Evolutionary conservation across 2,888 invertebrate species (phyloP).

Genomic region (Allacma fusca): DNA sequence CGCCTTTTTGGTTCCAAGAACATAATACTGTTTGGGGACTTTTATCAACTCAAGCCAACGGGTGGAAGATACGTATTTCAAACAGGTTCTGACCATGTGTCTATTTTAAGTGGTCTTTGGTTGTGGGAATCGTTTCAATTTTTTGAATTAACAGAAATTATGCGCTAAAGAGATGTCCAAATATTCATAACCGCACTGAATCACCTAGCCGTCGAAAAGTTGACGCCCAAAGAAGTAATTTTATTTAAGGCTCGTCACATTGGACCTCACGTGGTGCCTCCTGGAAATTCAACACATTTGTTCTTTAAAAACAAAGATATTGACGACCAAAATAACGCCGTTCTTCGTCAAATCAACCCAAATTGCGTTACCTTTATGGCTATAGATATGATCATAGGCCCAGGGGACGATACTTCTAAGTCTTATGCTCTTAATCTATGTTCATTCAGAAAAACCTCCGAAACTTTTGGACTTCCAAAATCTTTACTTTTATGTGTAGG

Average conservation of each 20-base stretch:
- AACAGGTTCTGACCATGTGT: background rate
- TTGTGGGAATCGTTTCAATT: conserved; percentile 44
- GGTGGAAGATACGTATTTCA: conserved; percentile 36
- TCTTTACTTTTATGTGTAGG: conserved; percentile 33
- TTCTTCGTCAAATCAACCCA: conserved; percentile 13
- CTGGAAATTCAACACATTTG: conserved; percentile 35
- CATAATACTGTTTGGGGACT: conserved; percentile 46
- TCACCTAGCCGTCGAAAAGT: conserved; percentile 45
- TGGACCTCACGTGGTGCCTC: background rate
- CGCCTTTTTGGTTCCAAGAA: conserved; percentile 33
- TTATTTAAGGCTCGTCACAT: conserved; percentile 40
- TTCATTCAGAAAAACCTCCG: background rate
- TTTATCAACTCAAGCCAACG: conserved; percentile 54
- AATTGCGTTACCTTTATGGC: conserved; percentile 19
- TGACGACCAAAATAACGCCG: conserved; percentile 14
- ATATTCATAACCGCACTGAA: conserved; percentile 51
- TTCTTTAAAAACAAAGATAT: conserved; percentile 44
- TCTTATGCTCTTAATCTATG: background rate
- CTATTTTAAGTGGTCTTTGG: background rate
- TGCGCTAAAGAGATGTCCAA: conserved; percentile 51
- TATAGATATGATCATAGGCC: conserved; percentile 20
- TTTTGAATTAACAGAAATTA: conserved; percentile 49
- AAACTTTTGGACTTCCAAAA: conserved; percentile 41
- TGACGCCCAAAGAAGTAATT: conserved; percentile 41
- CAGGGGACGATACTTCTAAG: background rate